These are phyloP conservation scores for Rhinopomastus cyanomelas DNA, from an alignment of 2,113 vertebrate species.

Conservation along the genomic window DNA sequence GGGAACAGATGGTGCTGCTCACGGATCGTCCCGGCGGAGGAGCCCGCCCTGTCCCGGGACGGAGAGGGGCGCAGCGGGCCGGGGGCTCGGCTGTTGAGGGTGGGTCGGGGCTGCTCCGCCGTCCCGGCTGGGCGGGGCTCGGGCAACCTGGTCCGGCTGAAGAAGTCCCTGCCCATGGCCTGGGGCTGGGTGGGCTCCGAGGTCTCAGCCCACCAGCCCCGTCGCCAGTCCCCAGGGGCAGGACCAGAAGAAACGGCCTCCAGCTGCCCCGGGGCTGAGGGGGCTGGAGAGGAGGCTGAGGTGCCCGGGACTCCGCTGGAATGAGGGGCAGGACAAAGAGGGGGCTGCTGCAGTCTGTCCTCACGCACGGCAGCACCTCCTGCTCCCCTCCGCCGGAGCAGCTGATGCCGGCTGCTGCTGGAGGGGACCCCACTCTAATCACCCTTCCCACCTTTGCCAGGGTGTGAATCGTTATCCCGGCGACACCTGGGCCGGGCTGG, in stretches of 20 bases:
- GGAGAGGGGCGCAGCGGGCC: not conserved
- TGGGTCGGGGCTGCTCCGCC: not conserved
- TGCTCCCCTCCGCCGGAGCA: not conserved
- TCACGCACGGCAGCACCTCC: not conserved
- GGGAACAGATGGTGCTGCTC: constrained; percentile 66
- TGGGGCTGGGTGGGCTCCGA: too few species aligned
- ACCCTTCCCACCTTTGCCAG: constrained; percentile 53
- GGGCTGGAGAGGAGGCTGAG: too few species aligned
- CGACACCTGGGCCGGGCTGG: constrained; percentile 60
- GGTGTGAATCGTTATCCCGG: constrained; percentile 60
- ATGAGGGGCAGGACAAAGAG: constrained; percentile 44
- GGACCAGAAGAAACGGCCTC: too few species aligned
- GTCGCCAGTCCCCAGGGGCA: too few species aligned
- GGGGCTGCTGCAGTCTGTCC: not conserved
- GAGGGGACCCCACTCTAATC: constrained; percentile 54
- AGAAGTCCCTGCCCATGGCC: too few species aligned
- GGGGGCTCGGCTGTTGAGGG: not conserved
- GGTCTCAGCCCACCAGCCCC: too few species aligned
- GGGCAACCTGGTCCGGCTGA: too few species aligned
- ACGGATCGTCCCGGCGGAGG: constrained; percentile 55
- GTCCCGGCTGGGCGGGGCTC: too few species aligned
- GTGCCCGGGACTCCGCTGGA: not conserved
- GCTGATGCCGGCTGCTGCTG: constrained; percentile 39
- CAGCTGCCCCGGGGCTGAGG: too few species aligned
- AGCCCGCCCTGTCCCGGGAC: not conserved